Base-by-base conservation (phyloP, 2,797 vertebrate species). In the Gymnothorax reevesii region DNA sequence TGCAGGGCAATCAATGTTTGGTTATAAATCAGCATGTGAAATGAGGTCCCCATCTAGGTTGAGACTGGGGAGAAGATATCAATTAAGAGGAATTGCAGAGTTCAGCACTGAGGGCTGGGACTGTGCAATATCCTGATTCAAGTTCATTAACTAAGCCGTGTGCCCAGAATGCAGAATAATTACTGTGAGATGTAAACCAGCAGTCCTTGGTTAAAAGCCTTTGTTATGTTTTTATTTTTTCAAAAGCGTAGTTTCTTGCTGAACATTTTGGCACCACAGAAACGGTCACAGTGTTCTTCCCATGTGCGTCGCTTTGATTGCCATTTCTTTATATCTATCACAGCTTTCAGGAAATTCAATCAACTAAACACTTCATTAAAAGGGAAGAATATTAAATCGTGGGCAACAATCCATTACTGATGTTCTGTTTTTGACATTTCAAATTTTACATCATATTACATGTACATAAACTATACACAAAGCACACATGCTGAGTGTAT, bases 11-110 rank as follows among this genome's bases (percentile, higher is more conserved):
- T 97, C 96, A 91, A 97, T 97, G 94, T 90, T 92, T 91, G 94
- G 93, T 94, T 95, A 89, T 92, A 95, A 93, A 93, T 93, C 94
- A 92, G 96, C 95, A 96, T 97, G 95, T 95, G 91, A 92, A 93
- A 95, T 94, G 93, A 96, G 93, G 83, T 88, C 86, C 85, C 66
- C 89, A 90, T 92, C 91, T 84, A 88, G 90, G 91, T 91, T 84
- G 88, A 91, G 89, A 90, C 64, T 75, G 89, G 88, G 88, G 90
- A 88, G 91, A 91, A 94, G 93, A 95, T 95, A 95, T 96, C 95
- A 96, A 96, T 96, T 96, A 96, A 92, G 89, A 87, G 90, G 88
- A 94, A 90, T 92, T 94, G 94, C 92, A 90, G 94, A 93, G 93
- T 96, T 94, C 95, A 94, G 93, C 93, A 94, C 25, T 86, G 92